These are phyloP conservation scores for Oryzias curvinotus DNA, from an alignment of 2,113 vertebrate genomes.

Conservation along the genomic window DNA sequence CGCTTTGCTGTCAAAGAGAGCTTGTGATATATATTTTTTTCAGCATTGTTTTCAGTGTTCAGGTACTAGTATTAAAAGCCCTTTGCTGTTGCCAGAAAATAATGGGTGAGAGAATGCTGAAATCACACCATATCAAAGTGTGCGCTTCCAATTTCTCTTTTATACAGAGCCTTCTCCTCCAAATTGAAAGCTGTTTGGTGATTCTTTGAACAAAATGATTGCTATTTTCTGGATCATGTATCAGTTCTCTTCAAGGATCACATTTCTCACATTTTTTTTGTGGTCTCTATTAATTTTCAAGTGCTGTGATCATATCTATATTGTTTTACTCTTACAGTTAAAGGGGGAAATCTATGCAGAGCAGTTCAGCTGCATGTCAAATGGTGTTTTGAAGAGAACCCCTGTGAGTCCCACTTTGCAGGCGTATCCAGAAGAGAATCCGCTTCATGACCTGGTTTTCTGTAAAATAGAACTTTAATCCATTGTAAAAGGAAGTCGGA, in stretches of 20 bases:
- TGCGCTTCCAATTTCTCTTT: constrained; percentile 27
- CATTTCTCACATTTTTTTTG: constrained; percentile 4
- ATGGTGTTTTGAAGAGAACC: constrained; percentile 3
- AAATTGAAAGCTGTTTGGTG: constrained; percentile 38
- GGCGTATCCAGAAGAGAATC: constrained; percentile 29
- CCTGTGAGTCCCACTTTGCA: constrained; percentile 45
- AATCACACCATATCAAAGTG: constrained; percentile 31
- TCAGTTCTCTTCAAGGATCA: not conserved
- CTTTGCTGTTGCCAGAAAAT: constrained; percentile 19
- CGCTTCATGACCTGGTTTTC: constrained; percentile 49
- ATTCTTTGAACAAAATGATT: constrained; percentile 40
- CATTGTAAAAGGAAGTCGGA: constrained; percentile 56
- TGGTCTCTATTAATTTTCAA: constrained; percentile 16
- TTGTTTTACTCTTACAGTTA: constrained; percentile 36
- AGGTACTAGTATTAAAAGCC: constrained; percentile 33
- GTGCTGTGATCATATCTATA: constrained; percentile 17
- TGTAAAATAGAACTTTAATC: constrained; percentile 54
- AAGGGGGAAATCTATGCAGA: constrained; percentile 7
- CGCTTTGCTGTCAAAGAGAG: not conserved
- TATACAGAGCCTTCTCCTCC: constrained; percentile 33
- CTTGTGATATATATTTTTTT: constrained; percentile 33
- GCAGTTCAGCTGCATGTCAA: constrained; percentile 20
- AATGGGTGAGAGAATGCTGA: constrained; percentile 29
- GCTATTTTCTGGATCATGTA: constrained; percentile 19
- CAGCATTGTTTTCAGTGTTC: constrained; percentile 21